Evolutionary conservation across 2,113 vertebrate genomes (phyloP).

Genomic region (Epinephelus lanceolatus): DNA sequence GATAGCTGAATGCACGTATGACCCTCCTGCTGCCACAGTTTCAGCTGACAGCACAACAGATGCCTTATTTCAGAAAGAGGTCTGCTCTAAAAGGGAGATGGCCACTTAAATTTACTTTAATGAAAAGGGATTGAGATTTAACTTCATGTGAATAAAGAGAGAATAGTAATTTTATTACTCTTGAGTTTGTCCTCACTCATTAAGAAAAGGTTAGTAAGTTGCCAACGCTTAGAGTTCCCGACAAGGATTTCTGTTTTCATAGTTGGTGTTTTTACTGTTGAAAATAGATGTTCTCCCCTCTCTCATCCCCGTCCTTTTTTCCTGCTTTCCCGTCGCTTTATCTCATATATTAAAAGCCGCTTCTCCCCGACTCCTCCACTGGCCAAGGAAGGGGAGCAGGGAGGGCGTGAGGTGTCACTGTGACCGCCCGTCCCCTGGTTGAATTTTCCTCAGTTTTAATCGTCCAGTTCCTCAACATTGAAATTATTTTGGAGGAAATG

Average conservation of each 20-base stretch:
- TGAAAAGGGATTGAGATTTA: slow-evolving; percentile 55
- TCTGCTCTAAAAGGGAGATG: slow-evolving; percentile 33
- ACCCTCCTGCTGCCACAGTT: slow-evolving; percentile 36
- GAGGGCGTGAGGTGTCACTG: slow-evolving; percentile 16
- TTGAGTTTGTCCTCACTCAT: slow-evolving; percentile 26
- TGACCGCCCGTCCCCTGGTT: slow-evolving; percentile 26
- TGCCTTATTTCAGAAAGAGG: slow-evolving; percentile 78
- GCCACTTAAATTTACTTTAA: slow-evolving; percentile 40
- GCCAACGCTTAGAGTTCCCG: slow-evolving; percentile 19
- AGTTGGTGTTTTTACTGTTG: not conserved
- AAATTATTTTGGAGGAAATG: slow-evolving; percentile 66
- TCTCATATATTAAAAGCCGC: slow-evolving; percentile 42
- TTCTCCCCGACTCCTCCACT: slow-evolving; percentile 55
- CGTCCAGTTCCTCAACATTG: slow-evolving; percentile 67
- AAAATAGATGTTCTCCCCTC: not conserved
- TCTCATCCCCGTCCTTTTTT: not conserved
- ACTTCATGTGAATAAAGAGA: slow-evolving; percentile 45
- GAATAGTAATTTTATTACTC: slow-evolving; percentile 39
- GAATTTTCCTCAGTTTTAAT: slow-evolving; percentile 48
- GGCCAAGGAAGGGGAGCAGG: slow-evolving; percentile 46
- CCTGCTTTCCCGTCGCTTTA: not conserved
- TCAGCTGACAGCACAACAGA: slow-evolving; percentile 69
- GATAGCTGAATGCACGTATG: slow-evolving; percentile 31
- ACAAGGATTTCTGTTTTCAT: not conserved
- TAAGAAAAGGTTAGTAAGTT: slow-evolving; percentile 25